phyloP scores from a whole-genome alignment of 2,888 invertebrate species.

The Syrphus vitripennis region DNA sequence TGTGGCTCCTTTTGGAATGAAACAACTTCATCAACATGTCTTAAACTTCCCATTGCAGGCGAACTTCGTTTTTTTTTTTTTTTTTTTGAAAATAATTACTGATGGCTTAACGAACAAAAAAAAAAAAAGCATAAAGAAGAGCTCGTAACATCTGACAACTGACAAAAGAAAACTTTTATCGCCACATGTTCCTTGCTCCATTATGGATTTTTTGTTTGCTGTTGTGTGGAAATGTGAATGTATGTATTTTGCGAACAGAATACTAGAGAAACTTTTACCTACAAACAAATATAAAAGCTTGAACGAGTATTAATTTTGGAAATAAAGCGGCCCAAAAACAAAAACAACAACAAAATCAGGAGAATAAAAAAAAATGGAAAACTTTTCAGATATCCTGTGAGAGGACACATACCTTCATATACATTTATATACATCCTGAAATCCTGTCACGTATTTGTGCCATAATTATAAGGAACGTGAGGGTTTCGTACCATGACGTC shows the following conservation, averaged over 20 bases:
- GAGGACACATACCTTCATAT: background rate
- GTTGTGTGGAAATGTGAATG: background rate
- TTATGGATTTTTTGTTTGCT: background rate
- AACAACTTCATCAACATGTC: slow-evolving; percentile 55
- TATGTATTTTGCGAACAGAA: slow-evolving; percentile 26
- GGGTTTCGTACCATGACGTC: slow-evolving; percentile 36
- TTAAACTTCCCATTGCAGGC: background rate
- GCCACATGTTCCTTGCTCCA: slow-evolving; percentile 44
- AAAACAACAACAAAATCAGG: background rate
- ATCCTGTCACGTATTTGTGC: slow-evolving; percentile 67
- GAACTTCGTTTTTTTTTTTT: slow-evolving; percentile 19
- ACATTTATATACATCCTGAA: slow-evolving; percentile 22
- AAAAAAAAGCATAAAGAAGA: background rate
- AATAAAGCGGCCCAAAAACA: slow-evolving; percentile 20
- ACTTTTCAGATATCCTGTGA: slow-evolving; percentile 24
- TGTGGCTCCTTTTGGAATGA: slow-evolving; percentile 15
- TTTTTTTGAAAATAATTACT: slow-evolving; percentile 52
- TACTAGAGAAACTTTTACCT: slow-evolving; percentile 45
- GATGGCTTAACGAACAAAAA: slow-evolving; percentile 27
- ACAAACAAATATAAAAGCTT: slow-evolving; percentile 22
- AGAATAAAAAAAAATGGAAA: slow-evolving; percentile 9
- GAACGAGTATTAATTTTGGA: slow-evolving; percentile 40
- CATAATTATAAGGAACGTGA: slow-evolving; percentile 67
- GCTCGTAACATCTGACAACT: slow-evolving; percentile 57
- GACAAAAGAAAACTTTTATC: slow-evolving; percentile 58